These are phyloP conservation scores for Aulostomus chinensis DNA, from an alignment of 2,797 vertebrate species.

Conservation along the genomic window DNA sequence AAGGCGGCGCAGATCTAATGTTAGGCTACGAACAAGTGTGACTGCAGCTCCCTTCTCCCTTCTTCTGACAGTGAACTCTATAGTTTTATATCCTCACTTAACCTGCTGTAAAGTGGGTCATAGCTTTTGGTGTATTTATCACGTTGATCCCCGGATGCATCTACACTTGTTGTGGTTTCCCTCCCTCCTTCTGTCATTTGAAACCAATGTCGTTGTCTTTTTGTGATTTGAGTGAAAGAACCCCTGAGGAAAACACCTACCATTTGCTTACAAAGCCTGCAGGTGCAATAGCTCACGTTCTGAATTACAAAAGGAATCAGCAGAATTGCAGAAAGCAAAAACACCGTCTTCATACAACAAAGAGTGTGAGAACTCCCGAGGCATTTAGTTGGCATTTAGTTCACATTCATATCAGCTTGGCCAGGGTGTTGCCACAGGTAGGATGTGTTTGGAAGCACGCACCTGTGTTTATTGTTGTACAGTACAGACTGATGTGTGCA, in stretches of 20 bases:
- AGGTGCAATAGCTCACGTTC: slow-evolving; percentile 22
- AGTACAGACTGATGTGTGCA: background rate
- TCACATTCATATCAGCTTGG: background rate
- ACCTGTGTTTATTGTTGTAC: slow-evolving; percentile 10
- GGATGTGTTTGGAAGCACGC: background rate
- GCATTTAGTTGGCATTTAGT: background rate
- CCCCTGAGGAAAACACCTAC: background rate
- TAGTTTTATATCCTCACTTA: too few relatives aligned
- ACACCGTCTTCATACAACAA: too few relatives aligned
- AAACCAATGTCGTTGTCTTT: background rate
- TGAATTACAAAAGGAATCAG: background rate
- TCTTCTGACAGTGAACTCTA: too few relatives aligned
- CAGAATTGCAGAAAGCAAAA: slow-evolving; percentile 6
- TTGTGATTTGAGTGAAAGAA: background rate
- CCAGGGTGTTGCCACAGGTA: too few relatives aligned
- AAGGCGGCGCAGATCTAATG: too few relatives aligned
- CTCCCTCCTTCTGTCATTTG: background rate
- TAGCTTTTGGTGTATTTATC: too few relatives aligned
- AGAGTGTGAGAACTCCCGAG: slow-evolving; percentile 31
- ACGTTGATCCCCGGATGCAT: background rate
- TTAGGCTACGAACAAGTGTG: too few relatives aligned
- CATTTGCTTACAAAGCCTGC: background rate
- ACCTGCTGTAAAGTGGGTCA: too few relatives aligned
- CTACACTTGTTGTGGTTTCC: too few relatives aligned
- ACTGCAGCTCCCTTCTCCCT: too few relatives aligned